A percentile compares a stretch with the other conserved stretches of the same genome.
Conservation (phyloP, 2,113 vertebrate species). For the Xiphophorus hellerii region DNA sequence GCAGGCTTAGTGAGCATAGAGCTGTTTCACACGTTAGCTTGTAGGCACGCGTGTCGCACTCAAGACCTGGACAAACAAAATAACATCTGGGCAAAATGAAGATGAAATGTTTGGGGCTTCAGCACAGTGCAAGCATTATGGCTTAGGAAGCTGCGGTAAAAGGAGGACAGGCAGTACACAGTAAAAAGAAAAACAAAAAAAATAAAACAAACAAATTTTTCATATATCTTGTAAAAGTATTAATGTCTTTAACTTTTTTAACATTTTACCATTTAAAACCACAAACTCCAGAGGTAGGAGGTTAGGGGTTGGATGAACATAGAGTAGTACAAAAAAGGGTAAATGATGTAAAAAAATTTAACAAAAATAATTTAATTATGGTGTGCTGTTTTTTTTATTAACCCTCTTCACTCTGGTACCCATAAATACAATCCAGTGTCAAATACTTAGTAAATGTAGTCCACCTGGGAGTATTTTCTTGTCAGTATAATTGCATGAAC, state of each 20-base stretch:
- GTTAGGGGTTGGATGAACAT: not conserved
- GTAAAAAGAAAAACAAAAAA: conserved; percentile 22
- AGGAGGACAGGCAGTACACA: conserved; percentile 54
- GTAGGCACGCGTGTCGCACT: conserved; percentile 32
- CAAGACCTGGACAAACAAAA: conserved; percentile 45
- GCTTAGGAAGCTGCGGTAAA: conserved; percentile 41
- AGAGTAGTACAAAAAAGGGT: not conserved
- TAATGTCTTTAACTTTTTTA: not conserved
- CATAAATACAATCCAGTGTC: not conserved
- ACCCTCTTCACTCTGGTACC: too few species aligned
- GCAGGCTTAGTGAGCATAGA: conserved; percentile 30
- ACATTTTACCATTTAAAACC: not conserved
- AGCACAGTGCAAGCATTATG: conserved; percentile 65
- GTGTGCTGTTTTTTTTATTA: not conserved
- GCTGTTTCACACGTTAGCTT: conserved; percentile 35
- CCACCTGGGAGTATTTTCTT: too few species aligned
- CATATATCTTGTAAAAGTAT: conserved; percentile 6
- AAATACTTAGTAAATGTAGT: not conserved
- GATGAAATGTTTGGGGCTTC: conserved; percentile 40
- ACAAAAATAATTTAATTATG: not conserved
- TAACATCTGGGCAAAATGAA: conserved; percentile 19
- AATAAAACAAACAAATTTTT: conserved; percentile 17
- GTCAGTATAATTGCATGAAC: too few species aligned
- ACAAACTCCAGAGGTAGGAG: not conserved
- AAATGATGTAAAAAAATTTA: not conserved